Conservation (phyloP, 2,113 vertebrate genomes). For the Polypterus bichir region DNA sequence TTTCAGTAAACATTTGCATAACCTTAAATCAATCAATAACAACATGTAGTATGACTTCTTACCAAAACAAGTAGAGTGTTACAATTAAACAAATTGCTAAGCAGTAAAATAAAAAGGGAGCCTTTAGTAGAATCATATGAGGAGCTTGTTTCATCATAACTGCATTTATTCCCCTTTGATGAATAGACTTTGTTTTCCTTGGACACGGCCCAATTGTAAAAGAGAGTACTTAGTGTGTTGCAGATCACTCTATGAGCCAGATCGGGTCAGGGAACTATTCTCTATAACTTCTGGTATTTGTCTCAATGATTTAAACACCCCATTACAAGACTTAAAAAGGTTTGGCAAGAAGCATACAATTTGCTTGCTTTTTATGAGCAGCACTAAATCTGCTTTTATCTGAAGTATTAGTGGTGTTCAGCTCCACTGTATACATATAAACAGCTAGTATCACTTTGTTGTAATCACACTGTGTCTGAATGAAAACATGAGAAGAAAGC, state of each 20-base stretch:
- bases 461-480: neutral
- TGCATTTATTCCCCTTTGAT: too few relatives aligned
- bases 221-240: neutral
- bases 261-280: conserved; percentile 13
- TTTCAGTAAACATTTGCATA: too few relatives aligned
- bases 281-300: conserved; percentile 28
- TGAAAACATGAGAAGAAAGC: too few relatives aligned
- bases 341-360: conserved; percentile 31
- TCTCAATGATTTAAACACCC: conserved; percentile 34
- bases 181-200: too few relatives aligned
- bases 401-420: conserved; percentile 26
- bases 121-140: too few relatives aligned
- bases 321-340: conserved; percentile 28
- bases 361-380: conserved; percentile 39
- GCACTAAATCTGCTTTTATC: conserved; percentile 43
- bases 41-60: too few relatives aligned
- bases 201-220: neutral
- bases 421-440: conserved; percentile 18
- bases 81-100: too few relatives aligned
- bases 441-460: conserved; percentile 3
- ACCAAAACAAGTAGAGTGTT: too few relatives aligned
- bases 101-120: too few relatives aligned
- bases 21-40: too few relatives aligned
- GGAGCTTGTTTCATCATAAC: too few relatives aligned
- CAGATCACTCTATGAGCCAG: conserved; percentile 7